A percentile compares a stretch with the other conserved stretches of the same genome.
phyloP scores from a whole-genome alignment of 2,888 invertebrate species.

The Melanostoma mellinum region DNA sequence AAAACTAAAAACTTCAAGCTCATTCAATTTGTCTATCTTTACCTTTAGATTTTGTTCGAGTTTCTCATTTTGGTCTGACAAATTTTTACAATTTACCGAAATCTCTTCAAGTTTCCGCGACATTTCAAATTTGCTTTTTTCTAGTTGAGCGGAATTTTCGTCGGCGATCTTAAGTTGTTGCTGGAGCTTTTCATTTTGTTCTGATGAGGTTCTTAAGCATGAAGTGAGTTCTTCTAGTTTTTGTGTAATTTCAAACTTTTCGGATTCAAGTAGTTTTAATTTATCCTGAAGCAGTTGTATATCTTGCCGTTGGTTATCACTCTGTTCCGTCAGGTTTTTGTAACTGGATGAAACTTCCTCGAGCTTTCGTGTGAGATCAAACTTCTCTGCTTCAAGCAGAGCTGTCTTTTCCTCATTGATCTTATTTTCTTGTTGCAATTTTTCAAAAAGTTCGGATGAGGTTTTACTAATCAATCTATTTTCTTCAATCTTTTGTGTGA shows the following conservation, averaged over 20 bases:
- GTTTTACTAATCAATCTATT: slow-evolving; percentile 78
- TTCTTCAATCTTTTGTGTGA: slow-evolving; percentile 84
- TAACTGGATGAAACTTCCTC: slow-evolving; percentile 82
- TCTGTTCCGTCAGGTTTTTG: slow-evolving; percentile 75
- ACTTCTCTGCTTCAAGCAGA: slow-evolving; percentile 78
- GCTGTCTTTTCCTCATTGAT: slow-evolving; percentile 81
- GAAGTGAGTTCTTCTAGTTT: slow-evolving; percentile 75
- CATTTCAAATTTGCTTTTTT: slow-evolving; percentile 59
- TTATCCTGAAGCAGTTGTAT: slow-evolving; percentile 85
- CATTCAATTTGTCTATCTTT: slow-evolving; percentile 69
- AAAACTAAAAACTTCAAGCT: slow-evolving; percentile 72
- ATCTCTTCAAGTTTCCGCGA: slow-evolving; percentile 80
- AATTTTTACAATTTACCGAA: slow-evolving; percentile 77
- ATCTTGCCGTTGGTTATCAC: slow-evolving; percentile 83
- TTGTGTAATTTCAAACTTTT: slow-evolving; percentile 73
- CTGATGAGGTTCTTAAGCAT: slow-evolving; percentile 74
- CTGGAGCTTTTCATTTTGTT: slow-evolving; percentile 56
- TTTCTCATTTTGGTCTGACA: slow-evolving; percentile 76
- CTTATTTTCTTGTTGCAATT: slow-evolving; percentile 65
- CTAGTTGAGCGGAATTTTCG: slow-evolving; percentile 62
- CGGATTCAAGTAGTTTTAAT: slow-evolving; percentile 9
- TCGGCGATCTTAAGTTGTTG: slow-evolving; percentile 11
- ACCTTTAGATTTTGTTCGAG: slow-evolving; percentile 81
- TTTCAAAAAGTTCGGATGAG: slow-evolving; percentile 75
- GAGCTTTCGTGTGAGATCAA: slow-evolving; percentile 83